Base-by-base conservation (phyloP, 2,888 invertebrate genomes). In the Lomographa bimaculata region DNA sequence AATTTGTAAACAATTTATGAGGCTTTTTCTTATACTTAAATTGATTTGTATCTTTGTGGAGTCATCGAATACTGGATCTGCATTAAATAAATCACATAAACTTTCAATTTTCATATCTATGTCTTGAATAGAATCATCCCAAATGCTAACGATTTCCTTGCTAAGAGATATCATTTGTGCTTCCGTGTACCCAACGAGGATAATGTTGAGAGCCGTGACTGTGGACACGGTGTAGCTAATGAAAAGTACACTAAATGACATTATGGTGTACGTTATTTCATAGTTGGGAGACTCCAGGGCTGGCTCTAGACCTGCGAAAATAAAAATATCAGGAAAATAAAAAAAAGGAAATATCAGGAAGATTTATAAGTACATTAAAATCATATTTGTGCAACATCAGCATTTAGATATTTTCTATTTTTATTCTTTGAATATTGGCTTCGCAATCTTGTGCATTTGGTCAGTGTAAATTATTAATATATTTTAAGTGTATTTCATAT, bases 301-400 rank as follows among this genome's bases (percentile, higher is more conserved):
- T 7, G 81, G 80, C 17, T 80, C 77, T 1, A 80, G 51, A 29
- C 80, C 80, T 81, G 63, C 10, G 6, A 12, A n/a, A n/a, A n/a
- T n/a, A n/a, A n/a, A n/a, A n/a, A n/a, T n/a, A n/a, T n/a, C n/a
- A n/a, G n/a, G n/a, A n/a, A n/a, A n/a, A n/a, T n/a, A n/a, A n/a
- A n/a, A n/a, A n/a, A n/a, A n/a, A n/a, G n/a, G n/a, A n/a, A n/a
- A n/a, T n/a, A n/a, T n/a, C n/a, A n/a, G n/a, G n/a, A n/a, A n/a
- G n/a, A n/a, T n/a, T n/a, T n/a, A n/a, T n/a, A n/a, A n/a, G n/a
- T n/a, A n/a, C n/a, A n/a, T n/a, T n/a, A n/a, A n/a, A n/a, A n/a
- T n/a, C n/a, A n/a, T n/a, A n/a, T n/a, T n/a, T n/a, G n/a, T n/a
- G n/a, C n/a, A n/a, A n/a, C n/a, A n/a, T n/a, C n/a, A n/a, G n/a